Base-by-base conservation (phyloP, 2,888 invertebrate species). In the Melieria crassipennis region DNA sequence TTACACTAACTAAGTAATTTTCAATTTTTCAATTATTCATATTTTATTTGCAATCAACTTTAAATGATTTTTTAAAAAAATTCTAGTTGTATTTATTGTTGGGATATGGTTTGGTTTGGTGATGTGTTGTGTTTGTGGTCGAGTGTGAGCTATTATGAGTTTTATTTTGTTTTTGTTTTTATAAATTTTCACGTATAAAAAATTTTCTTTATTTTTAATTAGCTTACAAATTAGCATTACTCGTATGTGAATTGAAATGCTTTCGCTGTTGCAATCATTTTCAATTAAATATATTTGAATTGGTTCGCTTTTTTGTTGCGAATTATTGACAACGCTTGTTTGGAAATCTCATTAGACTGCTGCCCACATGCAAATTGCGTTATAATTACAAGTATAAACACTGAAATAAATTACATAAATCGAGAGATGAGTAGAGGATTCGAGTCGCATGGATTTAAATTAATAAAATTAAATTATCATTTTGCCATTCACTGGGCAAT, bases 1-100 rank as follows among this genome's bases (percentile, higher is more conserved):
- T 70, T 65, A 65, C 30, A 30, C 70, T 70, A 70, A 70, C 70
- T 70, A 70, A 70, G 65, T 65, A 58, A 43, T 58, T 7, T 58
- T 58, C 5, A n/a, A 16, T 56, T n/a, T 16, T 9, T 58, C 1
- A 42, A 58, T n/a, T 64, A 42, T 63, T 16, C 63, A 10, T 50
- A 50, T 50, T 45, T 43, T 56, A 56, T 45, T 65, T 42, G 13
- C 55, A 52, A 65, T 65, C 45, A 56, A 7, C 56, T 65, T n/a
- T 46, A 47, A n/a, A 16, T 42, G 7, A 10, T 43, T 30, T 52
- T 5, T 52, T 63, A 0, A 50, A 30, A 13, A 46, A 45, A 42
- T 56, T 64, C 10, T 55, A 30, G 43, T 55, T 61, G 5, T 45
- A 57, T 47, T 4, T 69, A 65, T 45, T 61, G 46, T 4, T 69